Evolutionary conservation across 2,113 vertebrate species (phyloP), one percentile per base, ranked within the genome.

Genomic region (Camarhynchus parvulus): DNA sequence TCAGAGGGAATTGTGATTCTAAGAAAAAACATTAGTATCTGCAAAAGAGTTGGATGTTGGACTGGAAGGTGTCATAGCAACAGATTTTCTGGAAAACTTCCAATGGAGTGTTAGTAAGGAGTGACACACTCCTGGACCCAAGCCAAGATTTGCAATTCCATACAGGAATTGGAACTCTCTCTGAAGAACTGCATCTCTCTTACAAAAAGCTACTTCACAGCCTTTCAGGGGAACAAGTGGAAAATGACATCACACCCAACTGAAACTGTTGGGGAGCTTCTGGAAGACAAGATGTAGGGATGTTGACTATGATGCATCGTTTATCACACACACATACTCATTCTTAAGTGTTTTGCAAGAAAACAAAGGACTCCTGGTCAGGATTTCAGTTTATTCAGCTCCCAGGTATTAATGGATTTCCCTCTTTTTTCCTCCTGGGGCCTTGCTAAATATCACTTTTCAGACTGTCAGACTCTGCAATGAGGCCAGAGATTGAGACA

Each of bases 321-420:
- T 77, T 72, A 84, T 79, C 28, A 50, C 37, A 37, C 35, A 23
- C 52, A 21, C 12, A 5, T 28, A 28, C 47, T 19, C 5, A 0
- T 83, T 69, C 50, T 28, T 25, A 53, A 89, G 28, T 52, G 61
- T 83, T 84, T 68, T 80, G 27, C 72, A 85, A 86, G 85, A 70
- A 76, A 66, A 73, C 18, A 59, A 80, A 50, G 55, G 37, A 47
- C 59, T 80, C 15, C 30, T 86, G 55, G 19, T 92, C 84, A 92
- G 53, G 46, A 69, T 84, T 92, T 94, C 72, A n/a, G 22, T 92
- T 87, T 86, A 69, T 77, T 93, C 72, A 94, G 35, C 63, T 88
- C 81, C 21, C 50, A 88, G 67, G 21, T 91, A 22, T 74, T 77
- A 55, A 50, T 1, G 17, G 79, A 82, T 70, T 75, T 59, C 15